These are phyloP conservation scores for Clarias laeviceps DNA, from an alignment of 2,797 vertebrate species.

Conservation along the genomic window DNA sequence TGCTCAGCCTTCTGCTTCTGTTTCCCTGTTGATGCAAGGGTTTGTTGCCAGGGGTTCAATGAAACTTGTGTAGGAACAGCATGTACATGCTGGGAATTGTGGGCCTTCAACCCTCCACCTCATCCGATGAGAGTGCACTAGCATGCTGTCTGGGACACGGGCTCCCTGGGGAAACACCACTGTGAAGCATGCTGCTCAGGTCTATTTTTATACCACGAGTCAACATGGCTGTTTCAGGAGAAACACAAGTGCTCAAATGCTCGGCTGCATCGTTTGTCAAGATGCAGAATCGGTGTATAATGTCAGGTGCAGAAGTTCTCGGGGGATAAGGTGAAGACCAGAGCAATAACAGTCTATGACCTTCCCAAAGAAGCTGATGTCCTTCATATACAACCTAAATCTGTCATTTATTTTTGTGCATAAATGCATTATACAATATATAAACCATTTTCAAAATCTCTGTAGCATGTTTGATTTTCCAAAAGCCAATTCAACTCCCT, in stretches of 20 bases:
- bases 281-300: slow-evolving; percentile 6
- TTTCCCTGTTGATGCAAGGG: slow-evolving; percentile 36
- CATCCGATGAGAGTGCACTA: slow-evolving; percentile 63
- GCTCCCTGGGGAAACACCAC: slow-evolving; percentile 65
- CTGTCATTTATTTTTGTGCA: background rate
- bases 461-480: background rate
- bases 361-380: background rate
- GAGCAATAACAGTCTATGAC: slow-evolving; percentile 5
- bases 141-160: slow-evolving; percentile 64
- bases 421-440: background rate
- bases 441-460: background rate
- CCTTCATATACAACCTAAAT: background rate
- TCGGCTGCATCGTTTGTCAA: slow-evolving; percentile 46
- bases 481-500: background rate
- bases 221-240: slow-evolving; percentile 37
- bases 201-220: slow-evolving; percentile 71
- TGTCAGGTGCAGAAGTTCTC: background rate
- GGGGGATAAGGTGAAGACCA: background rate
- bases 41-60: slow-evolving; percentile 53
- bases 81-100: slow-evolving; percentile 40
- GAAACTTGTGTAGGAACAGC: slow-evolving; percentile 60
- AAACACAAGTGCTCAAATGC: slow-evolving; percentile 48
- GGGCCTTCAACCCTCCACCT: slow-evolving; percentile 35
- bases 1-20: slow-evolving; percentile 40
- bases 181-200: slow-evolving; percentile 29